Percentiles rank a stretch among this genome's conserved stretches.
Evolutionary conservation across 1,140 invertebrate genomes (phyloP).

Genomic region (Apis mellifera): Amel_HAv3.1 CM009933.2:4039501-4040000

Average conservation of each 20-base stretch:
- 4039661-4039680: neutral
- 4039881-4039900: neutral
- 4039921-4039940: no score
- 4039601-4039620: no score
- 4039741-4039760: neutral
- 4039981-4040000: neutral
- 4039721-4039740: neutral
- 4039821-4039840: neutral
- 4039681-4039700: neutral
- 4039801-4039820: neutral
- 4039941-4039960: no score
- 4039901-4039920: neutral
- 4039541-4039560: no score
- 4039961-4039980: no score
- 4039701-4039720: neutral
- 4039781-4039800: neutral
- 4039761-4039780: neutral
- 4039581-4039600: no score
- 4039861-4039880: neutral
- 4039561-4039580: no score
- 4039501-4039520: no score
- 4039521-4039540: no score
- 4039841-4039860: neutral
- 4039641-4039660: no score
- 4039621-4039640: no score